Conservation (phyloP, 2,797 vertebrate genomes). For the Catamblyrhynchus diadema region DNA sequence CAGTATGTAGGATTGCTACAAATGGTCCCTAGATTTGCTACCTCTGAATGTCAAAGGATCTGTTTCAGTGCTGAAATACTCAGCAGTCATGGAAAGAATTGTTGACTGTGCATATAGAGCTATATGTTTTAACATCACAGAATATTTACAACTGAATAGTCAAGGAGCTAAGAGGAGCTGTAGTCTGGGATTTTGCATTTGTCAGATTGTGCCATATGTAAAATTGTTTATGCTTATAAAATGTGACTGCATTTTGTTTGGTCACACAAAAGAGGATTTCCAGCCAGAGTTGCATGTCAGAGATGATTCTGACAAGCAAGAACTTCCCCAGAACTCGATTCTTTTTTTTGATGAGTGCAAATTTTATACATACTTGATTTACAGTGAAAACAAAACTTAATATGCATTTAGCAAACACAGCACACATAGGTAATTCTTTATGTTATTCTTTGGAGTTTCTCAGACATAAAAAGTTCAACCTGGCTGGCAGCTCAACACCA, state of each 20-base stretch:
- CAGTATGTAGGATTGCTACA: neutral
- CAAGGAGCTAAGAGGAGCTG: neutral
- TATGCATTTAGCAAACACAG: neutral
- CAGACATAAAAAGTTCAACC: neutral
- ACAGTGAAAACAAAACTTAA: neutral
- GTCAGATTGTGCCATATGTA: neutral
- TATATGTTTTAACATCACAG: neutral
- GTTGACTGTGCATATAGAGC: neutral
- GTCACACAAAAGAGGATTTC: neutral
- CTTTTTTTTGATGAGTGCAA: neutral
- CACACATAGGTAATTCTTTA: neutral
- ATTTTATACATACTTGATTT: neutral
- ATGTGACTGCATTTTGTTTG: neutral
- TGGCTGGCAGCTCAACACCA: neutral
- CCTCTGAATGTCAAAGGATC: neutral
- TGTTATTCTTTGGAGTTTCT: neutral
- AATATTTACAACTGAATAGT: neutral
- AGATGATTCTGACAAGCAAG: neutral
- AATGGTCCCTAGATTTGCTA: neutral
- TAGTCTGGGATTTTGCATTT: neutral
- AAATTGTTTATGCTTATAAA: neutral
- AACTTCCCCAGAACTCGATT: neutral
- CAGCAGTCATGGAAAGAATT: neutral
- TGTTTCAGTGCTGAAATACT: neutral
- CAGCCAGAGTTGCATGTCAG: neutral